These are phyloP conservation scores for Cheilinus undulatus DNA, from an alignment of 2,113 vertebrate genomes.

Conservation along the genomic window DNA sequence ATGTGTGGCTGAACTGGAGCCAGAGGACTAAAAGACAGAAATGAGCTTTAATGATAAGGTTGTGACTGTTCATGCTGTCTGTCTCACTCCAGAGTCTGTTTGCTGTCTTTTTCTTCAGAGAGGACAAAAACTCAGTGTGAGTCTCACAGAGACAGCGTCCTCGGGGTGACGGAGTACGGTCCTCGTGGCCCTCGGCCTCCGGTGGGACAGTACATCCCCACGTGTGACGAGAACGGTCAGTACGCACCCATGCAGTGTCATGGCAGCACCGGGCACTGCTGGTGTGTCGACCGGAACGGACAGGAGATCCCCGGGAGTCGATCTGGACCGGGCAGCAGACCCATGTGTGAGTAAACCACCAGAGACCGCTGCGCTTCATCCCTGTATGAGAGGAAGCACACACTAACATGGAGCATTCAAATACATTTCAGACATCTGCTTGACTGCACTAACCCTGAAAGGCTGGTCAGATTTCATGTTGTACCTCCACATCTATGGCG, in stretches of 20 bases:
- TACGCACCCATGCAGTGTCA: constrained; percentile 92
- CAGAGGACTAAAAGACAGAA: background rate
- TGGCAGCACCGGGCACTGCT: constrained; percentile 86
- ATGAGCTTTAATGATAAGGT: background rate
- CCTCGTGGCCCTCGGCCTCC: constrained; percentile 64
- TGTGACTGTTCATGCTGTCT: background rate
- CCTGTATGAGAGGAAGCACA: no score
- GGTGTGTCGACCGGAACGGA: constrained; percentile 92
- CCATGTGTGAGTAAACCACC: constrained; percentile 87
- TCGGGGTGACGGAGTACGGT: constrained; percentile 47
- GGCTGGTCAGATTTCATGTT: no score
- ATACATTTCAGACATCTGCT: no score
- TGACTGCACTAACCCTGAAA: no score
- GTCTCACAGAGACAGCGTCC: constrained; percentile 83
- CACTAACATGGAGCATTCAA: no score
- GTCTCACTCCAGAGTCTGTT: background rate
- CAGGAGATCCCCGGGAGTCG: constrained; percentile 89
- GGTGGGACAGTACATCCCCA: constrained; percentile 84
- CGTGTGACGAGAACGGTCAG: constrained; percentile 88
- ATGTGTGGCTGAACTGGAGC: constrained; percentile 22
- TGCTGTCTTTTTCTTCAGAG: constrained; percentile 69
- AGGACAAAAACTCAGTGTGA: constrained; percentile 88
- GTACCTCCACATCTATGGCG: no score
- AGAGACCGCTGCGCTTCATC: background rate
- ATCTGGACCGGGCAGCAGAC: constrained; percentile 80